A percentile compares a stretch with the other conserved stretches of the same genome.
These are phyloP conservation scores for Anagrus nilaparvatae DNA, from an alignment of 1,140 invertebrate genomes.

Conservation along the genomic window DNA sequence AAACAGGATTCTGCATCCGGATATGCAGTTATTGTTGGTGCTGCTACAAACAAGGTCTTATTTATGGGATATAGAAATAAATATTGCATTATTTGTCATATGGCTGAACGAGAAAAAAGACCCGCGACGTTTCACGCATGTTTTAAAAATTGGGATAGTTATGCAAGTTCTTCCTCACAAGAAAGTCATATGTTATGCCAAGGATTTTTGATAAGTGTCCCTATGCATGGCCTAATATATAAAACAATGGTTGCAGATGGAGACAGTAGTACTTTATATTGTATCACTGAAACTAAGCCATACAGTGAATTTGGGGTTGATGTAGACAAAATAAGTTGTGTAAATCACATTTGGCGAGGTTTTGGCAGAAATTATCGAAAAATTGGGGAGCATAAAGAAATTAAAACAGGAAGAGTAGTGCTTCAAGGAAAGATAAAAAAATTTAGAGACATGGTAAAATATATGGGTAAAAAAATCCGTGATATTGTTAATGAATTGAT, in stretches of 20 bases:
- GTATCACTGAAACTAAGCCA: too few species aligned
- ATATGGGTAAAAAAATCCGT: too few species aligned
- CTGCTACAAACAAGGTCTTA: slow-evolving; percentile 26
- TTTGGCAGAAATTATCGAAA: too few species aligned
- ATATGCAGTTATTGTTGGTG: slow-evolving; percentile 26
- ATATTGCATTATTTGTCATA: slow-evolving; percentile 26
- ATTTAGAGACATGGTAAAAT: too few species aligned
- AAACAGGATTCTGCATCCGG: too few species aligned
- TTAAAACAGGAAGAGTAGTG: too few species aligned
- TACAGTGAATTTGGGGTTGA: not conserved
- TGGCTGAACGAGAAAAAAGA: slow-evolving; percentile 11
- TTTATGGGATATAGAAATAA: slow-evolving; percentile 26
- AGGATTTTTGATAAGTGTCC: not conserved
- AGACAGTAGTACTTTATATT: slow-evolving; percentile 22
- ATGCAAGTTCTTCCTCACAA: slow-evolving; percentile 16
- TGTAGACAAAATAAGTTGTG: not conserved
- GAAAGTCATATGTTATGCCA: not conserved
- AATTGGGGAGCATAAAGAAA: too few species aligned
- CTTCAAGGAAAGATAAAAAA: too few species aligned
- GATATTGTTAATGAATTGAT: too few species aligned
- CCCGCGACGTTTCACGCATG: slow-evolving; percentile 1
- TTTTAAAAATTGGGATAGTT: not conserved
- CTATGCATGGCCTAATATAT: not conserved
- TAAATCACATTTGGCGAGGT: slow-evolving; percentile 1
- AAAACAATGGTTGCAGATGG: not conserved